These are phyloP conservation scores for Lasioglossum albipes DNA, from an alignment of 1,140 invertebrate genomes.

Conservation along the genomic window DNA sequence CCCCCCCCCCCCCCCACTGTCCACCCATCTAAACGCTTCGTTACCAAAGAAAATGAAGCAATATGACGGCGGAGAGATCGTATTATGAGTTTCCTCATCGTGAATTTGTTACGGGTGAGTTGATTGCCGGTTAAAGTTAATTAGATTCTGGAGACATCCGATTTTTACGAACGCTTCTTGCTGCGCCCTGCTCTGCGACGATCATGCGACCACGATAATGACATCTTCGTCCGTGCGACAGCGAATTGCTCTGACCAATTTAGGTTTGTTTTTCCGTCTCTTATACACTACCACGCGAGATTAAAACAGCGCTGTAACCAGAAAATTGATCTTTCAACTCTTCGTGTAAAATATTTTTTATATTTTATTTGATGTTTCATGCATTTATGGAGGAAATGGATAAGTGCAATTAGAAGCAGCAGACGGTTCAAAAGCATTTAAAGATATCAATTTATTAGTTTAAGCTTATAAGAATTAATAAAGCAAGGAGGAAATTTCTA, in stretches of 20 bases:
- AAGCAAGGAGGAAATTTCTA: too few species aligned
- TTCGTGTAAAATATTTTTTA: too few species aligned
- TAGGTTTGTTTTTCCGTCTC: not conserved
- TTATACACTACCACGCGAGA: too few species aligned
- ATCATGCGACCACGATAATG: not conserved
- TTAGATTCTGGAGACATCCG: constrained; percentile 38
- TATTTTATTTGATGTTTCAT: too few species aligned
- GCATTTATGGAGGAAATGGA: too few species aligned
- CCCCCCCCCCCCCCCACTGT: not conserved
- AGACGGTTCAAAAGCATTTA: too few species aligned
- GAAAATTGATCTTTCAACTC: too few species aligned
- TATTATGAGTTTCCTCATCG: constrained; percentile 39
- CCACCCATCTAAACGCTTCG: constrained; percentile 18
- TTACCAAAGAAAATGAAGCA: constrained; percentile 25
- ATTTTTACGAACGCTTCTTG: constrained; percentile 26
- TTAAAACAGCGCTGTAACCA: too few species aligned
- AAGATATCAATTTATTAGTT: too few species aligned
- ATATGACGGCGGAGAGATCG: constrained; percentile 13
- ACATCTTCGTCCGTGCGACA: not conserved
- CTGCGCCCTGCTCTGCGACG: not conserved
- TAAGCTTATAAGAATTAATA: too few species aligned
- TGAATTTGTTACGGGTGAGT: constrained; percentile 39
- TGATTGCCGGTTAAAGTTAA: constrained; percentile 46
- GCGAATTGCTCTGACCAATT: not conserved
- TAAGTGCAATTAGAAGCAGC: too few species aligned